Evolutionary conservation across 1,140 invertebrate genomes (phyloP).

Genomic region (Caenorhabditis inopinata): DNA sequence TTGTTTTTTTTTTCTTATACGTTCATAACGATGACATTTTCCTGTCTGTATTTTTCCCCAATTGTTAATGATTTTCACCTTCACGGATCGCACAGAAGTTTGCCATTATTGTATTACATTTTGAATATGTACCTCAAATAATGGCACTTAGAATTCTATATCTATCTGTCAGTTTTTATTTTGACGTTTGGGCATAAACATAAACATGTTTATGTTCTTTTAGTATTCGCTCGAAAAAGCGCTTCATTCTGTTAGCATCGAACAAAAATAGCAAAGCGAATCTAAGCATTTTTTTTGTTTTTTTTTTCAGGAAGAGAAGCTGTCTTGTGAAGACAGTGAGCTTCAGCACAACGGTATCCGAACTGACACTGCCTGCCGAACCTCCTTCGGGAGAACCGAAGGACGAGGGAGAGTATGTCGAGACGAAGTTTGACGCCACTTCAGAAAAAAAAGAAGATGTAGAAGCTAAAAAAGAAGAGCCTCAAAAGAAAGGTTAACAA

Average conservation of each 20-base stretch:
- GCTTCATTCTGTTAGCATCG: not conserved
- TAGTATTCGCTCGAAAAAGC: not conserved
- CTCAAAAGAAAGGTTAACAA: not conserved
- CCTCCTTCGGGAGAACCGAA: not conserved
- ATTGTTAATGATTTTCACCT: no score
- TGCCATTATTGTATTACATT: no score
- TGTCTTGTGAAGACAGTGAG: slow-evolving; percentile 7
- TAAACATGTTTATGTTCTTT: not conserved
- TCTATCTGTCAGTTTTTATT: no score
- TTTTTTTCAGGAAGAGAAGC: not conserved
- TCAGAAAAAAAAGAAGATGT: not conserved
- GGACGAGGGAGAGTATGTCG: not conserved
- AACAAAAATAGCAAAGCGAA: not conserved
- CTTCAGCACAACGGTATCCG: slow-evolving; percentile 15
- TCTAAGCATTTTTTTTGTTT: not conserved
- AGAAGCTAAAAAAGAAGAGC: not conserved
- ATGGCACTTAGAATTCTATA: no score
- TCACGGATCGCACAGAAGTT: no score
- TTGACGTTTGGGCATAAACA: no score
- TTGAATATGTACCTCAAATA: no score
- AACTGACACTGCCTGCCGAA: not conserved
- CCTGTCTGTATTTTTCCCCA: no score
- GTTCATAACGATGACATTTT: no score
- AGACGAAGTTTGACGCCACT: not conserved
- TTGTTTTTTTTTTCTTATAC: no score